Percentiles rank a stretch among this genome's conserved stretches.
These are phyloP conservation scores for Timema podura DNA, from an alignment of 2,888 invertebrate species.

Conservation along the genomic window DNA sequence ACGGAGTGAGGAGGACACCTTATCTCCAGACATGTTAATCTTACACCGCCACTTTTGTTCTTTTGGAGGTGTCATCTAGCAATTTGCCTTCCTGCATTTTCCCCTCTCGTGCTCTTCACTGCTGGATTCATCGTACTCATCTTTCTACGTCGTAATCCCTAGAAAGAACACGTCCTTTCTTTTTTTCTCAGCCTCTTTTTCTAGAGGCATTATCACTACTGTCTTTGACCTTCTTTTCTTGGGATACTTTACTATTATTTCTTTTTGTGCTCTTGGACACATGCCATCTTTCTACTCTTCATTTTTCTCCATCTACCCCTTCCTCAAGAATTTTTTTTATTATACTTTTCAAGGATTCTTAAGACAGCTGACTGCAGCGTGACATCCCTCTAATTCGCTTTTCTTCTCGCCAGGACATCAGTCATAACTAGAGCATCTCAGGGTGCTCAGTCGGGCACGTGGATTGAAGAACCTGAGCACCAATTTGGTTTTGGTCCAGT, in stretches of 20 bases:
- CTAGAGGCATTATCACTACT: too few species aligned
- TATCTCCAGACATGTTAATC: too few species aligned
- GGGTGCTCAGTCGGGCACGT: background rate
- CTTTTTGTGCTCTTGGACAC: too few species aligned
- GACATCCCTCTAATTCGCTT: constrained; percentile 21
- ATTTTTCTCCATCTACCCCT: too few species aligned
- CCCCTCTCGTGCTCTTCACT: background rate
- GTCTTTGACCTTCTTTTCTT: too few species aligned
- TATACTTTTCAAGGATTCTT: constrained; percentile 20
- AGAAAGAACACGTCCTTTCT: constrained; percentile 16
- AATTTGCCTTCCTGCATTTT: background rate
- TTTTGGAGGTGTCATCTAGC: background rate
- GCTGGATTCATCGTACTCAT: constrained; percentile 18
- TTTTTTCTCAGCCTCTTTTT: background rate
- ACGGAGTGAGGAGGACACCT: too few species aligned
- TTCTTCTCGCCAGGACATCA: background rate
- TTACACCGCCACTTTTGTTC: too few species aligned
- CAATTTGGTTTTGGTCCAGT: constrained; percentile 5
- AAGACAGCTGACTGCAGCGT: constrained; percentile 21
- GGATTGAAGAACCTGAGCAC: background rate
- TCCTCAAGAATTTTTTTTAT: background rate
- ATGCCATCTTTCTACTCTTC: too few species aligned
- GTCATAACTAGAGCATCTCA: background rate
- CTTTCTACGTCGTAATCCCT: constrained; percentile 19
- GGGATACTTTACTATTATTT: too few species aligned